phyloP scores from a whole-genome alignment of 2,888 invertebrate species.

The Mesochorus sp. region DNA sequence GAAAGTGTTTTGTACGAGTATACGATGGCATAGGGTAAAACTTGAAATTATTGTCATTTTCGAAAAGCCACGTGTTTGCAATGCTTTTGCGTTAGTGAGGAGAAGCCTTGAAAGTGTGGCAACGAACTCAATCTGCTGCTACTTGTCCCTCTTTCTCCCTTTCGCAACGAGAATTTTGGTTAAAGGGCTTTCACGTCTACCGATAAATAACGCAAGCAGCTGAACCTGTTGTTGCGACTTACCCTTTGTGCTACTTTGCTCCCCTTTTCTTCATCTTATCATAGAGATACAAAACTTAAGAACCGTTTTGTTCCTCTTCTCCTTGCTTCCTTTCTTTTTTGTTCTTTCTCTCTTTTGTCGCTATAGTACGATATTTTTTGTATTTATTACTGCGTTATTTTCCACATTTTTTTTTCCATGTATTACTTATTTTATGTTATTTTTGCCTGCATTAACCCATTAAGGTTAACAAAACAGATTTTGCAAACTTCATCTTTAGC shows the following conservation, averaged over 20 bases:
- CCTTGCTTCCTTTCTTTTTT: slow-evolving; percentile 6
- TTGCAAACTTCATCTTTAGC: no score
- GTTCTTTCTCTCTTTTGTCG: no score
- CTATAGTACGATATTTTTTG: slow-evolving; percentile 14
- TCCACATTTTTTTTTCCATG: no score
- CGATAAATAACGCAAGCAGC: slow-evolving; percentile 67
- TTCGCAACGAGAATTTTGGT: slow-evolving; percentile 53
- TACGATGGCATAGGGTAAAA: slow-evolving; percentile 38
- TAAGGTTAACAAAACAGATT: no score
- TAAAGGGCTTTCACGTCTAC: slow-evolving; percentile 48
- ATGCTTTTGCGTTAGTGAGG: slow-evolving; percentile 2
- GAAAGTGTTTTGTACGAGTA: slow-evolving; percentile 38
- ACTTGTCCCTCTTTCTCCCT: background rate
- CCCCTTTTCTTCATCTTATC: slow-evolving; percentile 9
- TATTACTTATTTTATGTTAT: slow-evolving; percentile 30
- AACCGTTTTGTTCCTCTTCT: slow-evolving; percentile 20
- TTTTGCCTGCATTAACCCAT: no score
- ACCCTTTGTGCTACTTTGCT: slow-evolving; percentile 9
- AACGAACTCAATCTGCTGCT: background rate
- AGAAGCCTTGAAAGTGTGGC: slow-evolving; percentile 6
- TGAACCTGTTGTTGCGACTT: slow-evolving; percentile 60
- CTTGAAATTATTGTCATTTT: slow-evolving; percentile 55
- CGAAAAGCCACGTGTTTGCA: slow-evolving; percentile 20
- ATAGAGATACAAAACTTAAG: slow-evolving; percentile 25
- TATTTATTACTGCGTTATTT: slow-evolving; percentile 9